Conservation (phyloP, 1,140 invertebrate genomes). For the Tribolium castaneum region DNA sequence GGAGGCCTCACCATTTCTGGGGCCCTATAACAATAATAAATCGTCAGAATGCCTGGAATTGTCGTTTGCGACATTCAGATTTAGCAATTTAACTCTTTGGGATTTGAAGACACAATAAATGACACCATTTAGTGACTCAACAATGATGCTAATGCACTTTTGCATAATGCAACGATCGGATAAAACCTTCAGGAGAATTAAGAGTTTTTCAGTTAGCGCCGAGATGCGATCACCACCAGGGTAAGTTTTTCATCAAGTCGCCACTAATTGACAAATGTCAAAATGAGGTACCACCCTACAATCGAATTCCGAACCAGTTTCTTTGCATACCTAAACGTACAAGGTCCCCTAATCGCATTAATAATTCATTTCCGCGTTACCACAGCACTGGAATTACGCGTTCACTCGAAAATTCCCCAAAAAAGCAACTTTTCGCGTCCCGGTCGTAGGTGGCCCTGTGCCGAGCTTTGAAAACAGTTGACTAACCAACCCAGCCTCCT, state of each 20-base stretch:
- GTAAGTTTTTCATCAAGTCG: not conserved
- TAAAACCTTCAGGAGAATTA: slow-evolving; percentile 9
- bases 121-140: slow-evolving; percentile 21
- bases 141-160: slow-evolving; percentile 9
- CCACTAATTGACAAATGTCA: no score
- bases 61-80: not conserved
- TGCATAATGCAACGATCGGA: slow-evolving; percentile 24
- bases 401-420: not conserved
- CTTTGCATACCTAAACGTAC: not conserved
- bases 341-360: not conserved
- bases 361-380: not conserved
- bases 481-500: slow-evolving; percentile 57
- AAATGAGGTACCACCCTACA: not conserved
- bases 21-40: slow-evolving; percentile 47
- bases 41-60: not conserved
- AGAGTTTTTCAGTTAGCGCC: not conserved
- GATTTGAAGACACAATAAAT: slow-evolving; percentile 4
- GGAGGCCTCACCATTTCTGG: slow-evolving; percentile 55
- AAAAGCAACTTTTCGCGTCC: not conserved
- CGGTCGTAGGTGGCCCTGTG: slow-evolving; percentile 49
- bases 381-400: not conserved
- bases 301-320: not conserved
- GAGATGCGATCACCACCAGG: not conserved
- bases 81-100: not conserved
- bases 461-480: slow-evolving; percentile 45